phyloP scores from a whole-genome alignment of 1,140 invertebrate species.

The Cyrtorhinus lividipennis region DNA sequence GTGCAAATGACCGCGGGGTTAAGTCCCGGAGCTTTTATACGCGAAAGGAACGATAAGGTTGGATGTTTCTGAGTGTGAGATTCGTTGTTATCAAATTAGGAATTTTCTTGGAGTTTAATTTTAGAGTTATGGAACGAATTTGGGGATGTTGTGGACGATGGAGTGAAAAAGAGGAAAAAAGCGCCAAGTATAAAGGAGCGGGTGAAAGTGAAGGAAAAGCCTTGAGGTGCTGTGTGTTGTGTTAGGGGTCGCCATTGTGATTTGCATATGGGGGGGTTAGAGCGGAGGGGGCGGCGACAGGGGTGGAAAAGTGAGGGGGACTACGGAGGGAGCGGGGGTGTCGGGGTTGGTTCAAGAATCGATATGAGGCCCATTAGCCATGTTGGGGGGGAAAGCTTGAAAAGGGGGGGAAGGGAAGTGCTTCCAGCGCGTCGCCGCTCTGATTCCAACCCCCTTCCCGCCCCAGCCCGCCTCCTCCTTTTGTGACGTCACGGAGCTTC shows the following conservation, averaged over 20 bases:
- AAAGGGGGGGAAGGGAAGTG: background rate
- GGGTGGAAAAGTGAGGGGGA: background rate
- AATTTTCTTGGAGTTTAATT: no score
- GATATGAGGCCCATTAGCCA: slow-evolving; percentile 21
- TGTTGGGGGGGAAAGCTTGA: background rate
- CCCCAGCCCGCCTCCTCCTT: background rate
- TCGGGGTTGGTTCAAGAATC: slow-evolving; percentile 16
- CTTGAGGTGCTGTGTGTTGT: slow-evolving; percentile 14
- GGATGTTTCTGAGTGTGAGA: background rate
- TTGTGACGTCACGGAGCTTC: background rate
- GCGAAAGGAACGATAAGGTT: background rate
- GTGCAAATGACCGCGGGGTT: background rate
- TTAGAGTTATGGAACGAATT: no score
- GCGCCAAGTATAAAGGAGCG: background rate
- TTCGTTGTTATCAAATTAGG: background rate
- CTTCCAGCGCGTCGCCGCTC: slow-evolving; percentile 14
- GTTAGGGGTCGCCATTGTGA: slow-evolving; percentile 21
- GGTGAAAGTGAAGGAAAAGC: slow-evolving; percentile 17
- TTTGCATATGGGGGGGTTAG: slow-evolving; percentile 19
- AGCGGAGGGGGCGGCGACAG: background rate
- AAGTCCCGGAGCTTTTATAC: background rate
- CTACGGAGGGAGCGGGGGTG: background rate
- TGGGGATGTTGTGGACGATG: no score
- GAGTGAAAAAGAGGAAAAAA: no score
- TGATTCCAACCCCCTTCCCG: slow-evolving; percentile 3